Base-by-base conservation (phyloP, 2,797 vertebrate species). In the Moxostoma hubbsi region DNA sequence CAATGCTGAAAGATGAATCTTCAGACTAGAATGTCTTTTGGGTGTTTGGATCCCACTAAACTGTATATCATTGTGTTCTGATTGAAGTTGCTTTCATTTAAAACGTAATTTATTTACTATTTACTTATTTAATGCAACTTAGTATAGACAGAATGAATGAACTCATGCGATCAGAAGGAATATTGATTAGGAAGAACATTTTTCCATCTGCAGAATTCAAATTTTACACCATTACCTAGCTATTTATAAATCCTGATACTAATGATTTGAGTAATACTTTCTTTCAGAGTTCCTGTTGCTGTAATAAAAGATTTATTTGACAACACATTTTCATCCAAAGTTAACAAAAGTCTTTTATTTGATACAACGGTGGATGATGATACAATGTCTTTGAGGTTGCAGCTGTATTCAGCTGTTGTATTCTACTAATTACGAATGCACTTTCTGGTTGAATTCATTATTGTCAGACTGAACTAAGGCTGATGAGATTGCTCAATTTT, bases 341-440 rank as follows among this genome's bases (percentile, higher is more conserved):
- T n/a, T 24, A 24, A 24, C 24, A 24, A 24, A 2, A 24, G 2
- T 24, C 24, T 1, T 24, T 53, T 1, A 65, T 12, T 64, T 16
- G 50, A 9, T 45, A 9, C 50, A 5, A 43, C 6, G 36, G 18
- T n/a, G 46, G 58, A 53, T 9, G 59, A 12, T 16, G 62, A 24
- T 66, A 9, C 36, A 6, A 0, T 18, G 15, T 24, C 15, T 57
- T 55, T 16, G n/a, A 47, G 9, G n/a, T 9, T 54, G 18, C 13
- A 43, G 55, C 47, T 11, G 54, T 54, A 49, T 72, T 66, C 73
- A 75, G 53, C 15, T 49, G 64, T 43, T 43, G 12, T 50, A 58
- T 59, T 67, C 1, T 49, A 58, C 50, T 50, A 58, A 76, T 69
- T 77, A 59, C 3, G 8, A 54, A 77, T 77, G 58, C 65, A 69